Conservation (phyloP, 2,113 vertebrate species). For the Accipiter cooperii region DNA sequence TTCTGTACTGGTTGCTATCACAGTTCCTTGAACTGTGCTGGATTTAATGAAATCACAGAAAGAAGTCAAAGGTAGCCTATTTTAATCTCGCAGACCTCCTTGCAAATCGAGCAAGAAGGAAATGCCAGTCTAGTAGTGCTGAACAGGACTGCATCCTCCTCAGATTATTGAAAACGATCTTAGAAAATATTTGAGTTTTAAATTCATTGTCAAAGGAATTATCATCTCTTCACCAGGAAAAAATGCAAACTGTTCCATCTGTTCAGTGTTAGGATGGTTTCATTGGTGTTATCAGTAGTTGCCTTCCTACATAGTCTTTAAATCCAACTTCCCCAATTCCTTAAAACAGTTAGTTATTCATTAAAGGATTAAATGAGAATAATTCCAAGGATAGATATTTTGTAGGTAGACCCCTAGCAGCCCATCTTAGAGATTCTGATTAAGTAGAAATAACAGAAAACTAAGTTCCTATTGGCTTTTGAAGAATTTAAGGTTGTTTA, state of each 20-base stretch:
- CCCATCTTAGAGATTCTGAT: background rate
- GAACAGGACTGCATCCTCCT: background rate
- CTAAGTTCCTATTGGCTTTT: background rate
- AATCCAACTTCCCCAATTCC: background rate
- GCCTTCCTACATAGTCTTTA: background rate
- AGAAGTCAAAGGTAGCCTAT: background rate
- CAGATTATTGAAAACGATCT: too few species aligned
- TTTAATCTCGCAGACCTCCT: background rate
- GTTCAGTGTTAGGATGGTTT: fast-evolving
- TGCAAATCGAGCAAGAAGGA: background rate
- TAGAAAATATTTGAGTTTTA: background rate
- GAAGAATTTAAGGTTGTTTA: background rate
- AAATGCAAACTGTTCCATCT: background rate
- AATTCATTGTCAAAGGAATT: background rate
- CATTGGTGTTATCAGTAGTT: background rate
- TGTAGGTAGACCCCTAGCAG: background rate
- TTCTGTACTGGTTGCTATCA: background rate
- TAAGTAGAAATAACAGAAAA: too few species aligned
- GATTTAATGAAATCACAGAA: background rate
- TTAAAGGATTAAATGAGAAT: background rate
- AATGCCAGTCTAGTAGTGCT: background rate
- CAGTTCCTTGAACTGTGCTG: background rate
- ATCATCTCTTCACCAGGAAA: background rate
- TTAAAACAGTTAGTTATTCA: background rate
- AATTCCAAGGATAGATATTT: background rate